Evolutionary conservation across 2,888 invertebrate genomes (phyloP).

Genomic region (Cybosia mesomella): DNA sequence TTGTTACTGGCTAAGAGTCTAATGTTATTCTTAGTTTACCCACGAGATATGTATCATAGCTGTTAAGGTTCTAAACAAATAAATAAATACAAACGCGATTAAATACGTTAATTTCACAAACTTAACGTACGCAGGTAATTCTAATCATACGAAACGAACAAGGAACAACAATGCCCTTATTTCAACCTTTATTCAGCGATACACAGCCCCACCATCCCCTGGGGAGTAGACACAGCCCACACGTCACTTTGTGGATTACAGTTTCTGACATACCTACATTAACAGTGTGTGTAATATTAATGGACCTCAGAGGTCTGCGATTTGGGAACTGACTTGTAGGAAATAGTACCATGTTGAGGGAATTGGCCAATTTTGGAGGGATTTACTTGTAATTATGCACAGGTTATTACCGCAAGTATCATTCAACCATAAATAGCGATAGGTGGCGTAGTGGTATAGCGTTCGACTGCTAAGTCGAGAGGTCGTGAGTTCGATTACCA

Average conservation of each 20-base stretch:
- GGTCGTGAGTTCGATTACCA: neutral
- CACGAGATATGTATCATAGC: too few relatives aligned
- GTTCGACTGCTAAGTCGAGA: neutral
- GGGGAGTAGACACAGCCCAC: constrained; percentile 41
- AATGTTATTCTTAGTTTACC: too few relatives aligned
- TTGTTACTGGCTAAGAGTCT: too few relatives aligned
- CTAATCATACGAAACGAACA: constrained; percentile 7
- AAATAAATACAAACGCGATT: too few relatives aligned
- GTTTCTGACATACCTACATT: constrained; percentile 26
- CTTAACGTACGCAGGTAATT: too few relatives aligned
- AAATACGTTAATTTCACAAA: too few relatives aligned
- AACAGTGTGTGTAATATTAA: constrained; percentile 48
- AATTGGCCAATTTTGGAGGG: neutral
- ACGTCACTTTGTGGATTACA: constrained; percentile 48
- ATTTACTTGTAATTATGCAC: constrained; percentile 4
- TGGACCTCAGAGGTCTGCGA: constrained; percentile 25
- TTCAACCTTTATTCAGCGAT: constrained; percentile 50
- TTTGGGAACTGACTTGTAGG: constrained; percentile 9
- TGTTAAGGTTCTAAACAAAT: too few relatives aligned
- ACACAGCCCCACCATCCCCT: constrained; percentile 23
- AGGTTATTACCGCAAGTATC: neutral
- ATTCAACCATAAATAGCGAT: neutral
- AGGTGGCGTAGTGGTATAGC: neutral
- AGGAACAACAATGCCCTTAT: constrained; percentile 43
- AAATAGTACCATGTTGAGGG: constrained; percentile 3